Percentiles rank a stretch among this genome's conserved stretches.
Evolutionary conservation across 1,140 invertebrate genomes (phyloP).

Genomic region (Gryon sp.): DNA sequence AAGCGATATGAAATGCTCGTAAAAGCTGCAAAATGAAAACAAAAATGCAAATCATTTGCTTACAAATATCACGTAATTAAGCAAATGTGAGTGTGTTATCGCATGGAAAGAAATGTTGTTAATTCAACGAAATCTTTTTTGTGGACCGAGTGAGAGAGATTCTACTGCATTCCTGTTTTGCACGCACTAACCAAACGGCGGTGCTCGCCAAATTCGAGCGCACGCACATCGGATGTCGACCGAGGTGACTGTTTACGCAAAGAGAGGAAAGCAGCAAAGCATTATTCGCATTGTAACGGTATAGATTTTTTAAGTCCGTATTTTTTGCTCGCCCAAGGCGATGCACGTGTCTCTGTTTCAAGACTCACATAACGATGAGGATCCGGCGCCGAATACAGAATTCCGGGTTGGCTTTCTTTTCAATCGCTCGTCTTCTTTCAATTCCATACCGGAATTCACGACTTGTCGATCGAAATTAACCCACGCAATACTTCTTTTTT

Average conservation of each 20-base stretch:
- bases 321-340: slow-evolving; percentile 61
- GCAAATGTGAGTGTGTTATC: not conserved
- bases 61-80: not conserved
- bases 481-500: slow-evolving; percentile 18
- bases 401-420: slow-evolving; percentile 62
- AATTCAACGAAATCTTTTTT: slow-evolving; percentile 16
- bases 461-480: slow-evolving; percentile 2
- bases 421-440: slow-evolving; percentile 42
- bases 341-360: slow-evolving; percentile 60
- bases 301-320: slow-evolving; percentile 63
- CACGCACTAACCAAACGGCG: not conserved
- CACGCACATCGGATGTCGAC: slow-evolving; percentile 30
- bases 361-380: slow-evolving; percentile 64
- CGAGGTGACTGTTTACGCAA: slow-evolving; percentile 53
- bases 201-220: slow-evolving; percentile 36
- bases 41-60: not conserved
- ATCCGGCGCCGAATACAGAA: slow-evolving; percentile 61
- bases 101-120: slow-evolving; percentile 8
- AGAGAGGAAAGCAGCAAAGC: slow-evolving; percentile 55
- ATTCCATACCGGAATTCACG: slow-evolving; percentile 44
- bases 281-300: slow-evolving; percentile 65
- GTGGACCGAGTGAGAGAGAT: slow-evolving; percentile 25
- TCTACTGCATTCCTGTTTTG: slow-evolving; percentile 27
- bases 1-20: no score
- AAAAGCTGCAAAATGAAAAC: not conserved